phyloP scores from a whole-genome alignment of 37 sponge, comb jelly and placozoan species.

The Ianthella basta region DNA sequence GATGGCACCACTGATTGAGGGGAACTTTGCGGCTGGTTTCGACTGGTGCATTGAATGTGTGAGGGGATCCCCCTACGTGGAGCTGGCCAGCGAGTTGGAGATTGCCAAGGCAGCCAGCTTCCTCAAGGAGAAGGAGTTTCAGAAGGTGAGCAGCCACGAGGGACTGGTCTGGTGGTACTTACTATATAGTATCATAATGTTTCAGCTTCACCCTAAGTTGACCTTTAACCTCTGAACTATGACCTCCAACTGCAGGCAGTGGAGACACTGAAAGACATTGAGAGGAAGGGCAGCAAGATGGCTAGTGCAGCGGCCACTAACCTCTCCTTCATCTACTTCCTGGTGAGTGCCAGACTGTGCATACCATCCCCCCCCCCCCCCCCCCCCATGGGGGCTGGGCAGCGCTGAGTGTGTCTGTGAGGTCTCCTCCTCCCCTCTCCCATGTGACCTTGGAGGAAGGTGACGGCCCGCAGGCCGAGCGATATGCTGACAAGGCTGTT shows the following conservation, averaged over 20 bases:
- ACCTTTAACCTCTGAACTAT: no score
- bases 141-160: constrained; percentile 31
- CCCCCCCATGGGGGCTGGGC: not conserved
- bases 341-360: constrained; percentile 47
- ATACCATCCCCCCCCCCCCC: no score
- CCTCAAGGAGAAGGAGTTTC: constrained; percentile 87
- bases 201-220: not conserved
- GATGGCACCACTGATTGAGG: constrained; percentile 91
- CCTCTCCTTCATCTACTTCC: constrained; percentile 87
- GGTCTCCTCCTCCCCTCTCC: not conserved
- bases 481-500: constrained; percentile 88
- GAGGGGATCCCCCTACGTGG: constrained; percentile 71
- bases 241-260: constrained; percentile 63
- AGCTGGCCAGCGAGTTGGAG: constrained; percentile 94
- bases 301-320: constrained; percentile 95
- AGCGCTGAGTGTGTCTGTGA: not conserved
- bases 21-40: constrained; percentile 90
- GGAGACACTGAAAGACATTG: constrained; percentile 92
- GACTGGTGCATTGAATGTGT: constrained; percentile 98
- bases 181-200: not conserved
- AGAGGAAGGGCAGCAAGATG: constrained; percentile 94
- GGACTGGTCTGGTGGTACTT: not conserved
- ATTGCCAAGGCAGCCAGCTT: constrained; percentile 92
- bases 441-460: constrained; percentile 48
- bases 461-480: constrained; percentile 84